Base-by-base conservation (phyloP, 2,888 invertebrate species). In the Cybosia mesomella region DNA sequence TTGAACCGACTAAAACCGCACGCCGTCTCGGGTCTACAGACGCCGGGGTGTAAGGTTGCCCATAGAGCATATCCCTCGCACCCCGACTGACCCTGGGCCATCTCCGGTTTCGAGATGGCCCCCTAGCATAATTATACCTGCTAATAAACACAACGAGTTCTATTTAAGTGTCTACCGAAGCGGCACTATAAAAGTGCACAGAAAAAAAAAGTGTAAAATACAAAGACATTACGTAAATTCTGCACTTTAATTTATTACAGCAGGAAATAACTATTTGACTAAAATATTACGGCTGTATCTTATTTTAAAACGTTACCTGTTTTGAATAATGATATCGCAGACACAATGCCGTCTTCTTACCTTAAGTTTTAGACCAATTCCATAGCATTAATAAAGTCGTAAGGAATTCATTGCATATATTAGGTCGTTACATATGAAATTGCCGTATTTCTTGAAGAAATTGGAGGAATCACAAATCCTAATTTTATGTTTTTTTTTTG, bases 201-300 rank as follows among this genome's bases (percentile, higher is more conserved):
- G n/a, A n/a, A n/a, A n/a, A n/a, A n/a, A n/a, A n/a, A n/a, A n/a
- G n/a, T n/a, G n/a, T 1, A 9, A 9, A 49, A 49, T 49, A n/a
- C 7, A 49, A 49, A 49, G n/a, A 59, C 36, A 39, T 59, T 39
- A 39, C 36, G 24, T 39, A 24, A 59, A 59, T 59, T 39, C 24
- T 55, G 55, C 15, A 39, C 22, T 39, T 39, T 59, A 18, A 59
- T 24, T 39, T 59, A 59, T 39, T 18, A 22, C 39, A 18, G 9
- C 15, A 24, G 24, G 22, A 59, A 39, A 59, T 39, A 39, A 39
- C 39, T 39, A 18, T 59, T 24, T 10, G 24, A 59, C 22, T 4
- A 24, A 59, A 18, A 18, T 59, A 59, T 61, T 64, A 64, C 39
- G 58, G 28, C 57, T 32, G 61, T 18, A 59, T 18, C 21, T 59